These are phyloP conservation scores for Noturus placidus DNA, from an alignment of 2,113 vertebrate species.

Conservation along the genomic window DNA sequence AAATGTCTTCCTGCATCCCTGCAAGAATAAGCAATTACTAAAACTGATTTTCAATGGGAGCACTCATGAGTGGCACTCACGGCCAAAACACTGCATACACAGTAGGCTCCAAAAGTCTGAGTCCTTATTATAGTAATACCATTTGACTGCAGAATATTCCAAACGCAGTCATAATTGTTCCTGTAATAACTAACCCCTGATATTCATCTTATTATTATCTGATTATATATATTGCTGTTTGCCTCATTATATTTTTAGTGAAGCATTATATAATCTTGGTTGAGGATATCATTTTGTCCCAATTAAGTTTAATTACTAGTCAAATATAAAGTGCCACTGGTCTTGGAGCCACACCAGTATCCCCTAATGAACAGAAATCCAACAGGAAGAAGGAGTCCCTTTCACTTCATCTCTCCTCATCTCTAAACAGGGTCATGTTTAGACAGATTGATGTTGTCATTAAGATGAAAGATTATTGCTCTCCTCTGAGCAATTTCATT, in stretches of 20 bases:
- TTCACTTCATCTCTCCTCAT: not conserved
- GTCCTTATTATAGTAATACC: not conserved
- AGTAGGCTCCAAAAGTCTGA: not conserved
- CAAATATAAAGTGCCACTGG: not conserved
- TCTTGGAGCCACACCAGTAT: not conserved
- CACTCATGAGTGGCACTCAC: not conserved
- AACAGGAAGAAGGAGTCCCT: not conserved
- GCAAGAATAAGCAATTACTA: not conserved
- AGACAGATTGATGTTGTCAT: not conserved
- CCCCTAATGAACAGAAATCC: not conserved
- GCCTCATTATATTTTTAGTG: not conserved
- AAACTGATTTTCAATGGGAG: not conserved
- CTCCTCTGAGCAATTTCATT: not conserved
- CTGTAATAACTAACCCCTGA: not conserved
- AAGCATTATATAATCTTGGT: not conserved
- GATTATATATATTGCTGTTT: not conserved
- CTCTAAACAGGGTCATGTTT: not conserved
- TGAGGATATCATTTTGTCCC: not conserved
- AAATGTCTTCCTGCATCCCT: not conserved
- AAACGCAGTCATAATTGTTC: not conserved
- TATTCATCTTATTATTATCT: not conserved
- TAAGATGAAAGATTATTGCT: not conserved
- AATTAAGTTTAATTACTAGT: not conserved
- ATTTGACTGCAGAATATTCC: conserved; percentile 1
- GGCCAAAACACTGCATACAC: not conserved